Evolutionary conservation across 2,113 vertebrate species (phyloP).

Genomic region (Poicephalus meyeri): DNA sequence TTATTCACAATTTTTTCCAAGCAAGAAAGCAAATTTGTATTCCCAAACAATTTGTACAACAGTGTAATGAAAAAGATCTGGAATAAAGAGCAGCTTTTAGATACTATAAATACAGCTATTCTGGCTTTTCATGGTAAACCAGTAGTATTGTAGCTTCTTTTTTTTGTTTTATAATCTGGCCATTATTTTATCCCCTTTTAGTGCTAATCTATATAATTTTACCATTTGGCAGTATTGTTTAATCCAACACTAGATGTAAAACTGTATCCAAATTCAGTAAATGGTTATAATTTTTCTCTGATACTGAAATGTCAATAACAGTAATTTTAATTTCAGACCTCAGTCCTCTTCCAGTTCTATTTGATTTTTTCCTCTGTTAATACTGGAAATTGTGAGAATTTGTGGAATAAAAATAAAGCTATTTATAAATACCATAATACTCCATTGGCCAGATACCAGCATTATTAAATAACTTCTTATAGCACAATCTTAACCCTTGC

Average conservation of each 20-base stretch:
- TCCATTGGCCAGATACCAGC: not conserved
- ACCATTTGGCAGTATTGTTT: not conserved
- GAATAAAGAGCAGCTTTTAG: not conserved
- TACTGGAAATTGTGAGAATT: not conserved
- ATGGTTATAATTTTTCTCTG: not conserved
- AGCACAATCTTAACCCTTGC: not conserved
- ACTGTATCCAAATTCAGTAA: not conserved
- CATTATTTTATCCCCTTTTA: not conserved
- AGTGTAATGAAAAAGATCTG: not conserved
- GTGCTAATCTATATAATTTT: not conserved
- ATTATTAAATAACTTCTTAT: not conserved
- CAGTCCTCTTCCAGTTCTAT: not conserved
- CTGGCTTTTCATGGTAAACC: not conserved
- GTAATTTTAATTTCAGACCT: not conserved
- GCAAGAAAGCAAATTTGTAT: not conserved
- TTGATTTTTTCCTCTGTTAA: not conserved
- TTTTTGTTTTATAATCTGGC: not conserved
- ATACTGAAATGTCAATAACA: not conserved
- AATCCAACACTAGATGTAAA: not conserved
- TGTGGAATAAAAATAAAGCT: not conserved
- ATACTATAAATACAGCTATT: not conserved
- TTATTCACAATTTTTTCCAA: not conserved
- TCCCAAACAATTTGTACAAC: not conserved
- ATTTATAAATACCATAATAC: not conserved
- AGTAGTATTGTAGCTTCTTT: not conserved